phyloP scores from a whole-genome alignment of 2,888 invertebrate species.

The Sisyra terminalis region DNA sequence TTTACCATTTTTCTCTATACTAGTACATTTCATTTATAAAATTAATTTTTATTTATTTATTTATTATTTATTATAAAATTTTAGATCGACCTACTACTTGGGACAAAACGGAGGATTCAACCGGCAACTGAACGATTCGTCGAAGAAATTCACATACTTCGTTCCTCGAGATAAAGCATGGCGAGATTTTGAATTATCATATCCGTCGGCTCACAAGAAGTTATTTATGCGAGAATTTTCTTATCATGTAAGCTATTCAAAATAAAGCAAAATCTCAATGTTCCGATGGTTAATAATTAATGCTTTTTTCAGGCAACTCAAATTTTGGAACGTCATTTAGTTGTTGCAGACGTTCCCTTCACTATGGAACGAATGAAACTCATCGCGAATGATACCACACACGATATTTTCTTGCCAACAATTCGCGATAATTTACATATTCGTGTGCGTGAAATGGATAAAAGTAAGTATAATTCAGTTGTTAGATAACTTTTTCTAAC shows the following conservation, averaged over 20 bases:
- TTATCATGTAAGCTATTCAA: slow-evolving; percentile 52
- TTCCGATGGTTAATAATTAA: slow-evolving; percentile 1
- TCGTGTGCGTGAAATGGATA: slow-evolving; percentile 56
- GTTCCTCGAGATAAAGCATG: slow-evolving; percentile 85
- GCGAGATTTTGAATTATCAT: slow-evolving; percentile 54
- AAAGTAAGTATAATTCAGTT: slow-evolving; percentile 30
- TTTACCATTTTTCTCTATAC: not conserved
- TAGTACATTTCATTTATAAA: not conserved
- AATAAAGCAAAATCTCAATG: not conserved
- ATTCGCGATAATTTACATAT: slow-evolving; percentile 56
- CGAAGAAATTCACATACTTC: slow-evolving; percentile 76
- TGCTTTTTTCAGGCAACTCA: slow-evolving; percentile 50
- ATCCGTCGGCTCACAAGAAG: slow-evolving; percentile 71
- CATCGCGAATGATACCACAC: slow-evolving; percentile 46
- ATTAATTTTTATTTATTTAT: slow-evolving; percentile 5
- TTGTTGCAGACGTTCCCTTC: slow-evolving; percentile 60
- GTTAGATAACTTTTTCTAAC: slow-evolving; percentile 9
- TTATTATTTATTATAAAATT: slow-evolving; percentile 17
- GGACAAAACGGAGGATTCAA: slow-evolving; percentile 65
- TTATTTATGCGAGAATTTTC: slow-evolving; percentile 65
- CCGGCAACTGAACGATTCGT: slow-evolving; percentile 54
- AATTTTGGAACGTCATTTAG: slow-evolving; percentile 77
- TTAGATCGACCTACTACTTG: slow-evolving; percentile 59
- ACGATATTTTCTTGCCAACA: slow-evolving; percentile 48
- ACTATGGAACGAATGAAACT: slow-evolving; percentile 64